A percentile compares a stretch with the other conserved stretches of the same genome.
Evolutionary conservation across 2,888 invertebrate genomes (phyloP).

Genomic region (Clanis bilineata): DNA sequence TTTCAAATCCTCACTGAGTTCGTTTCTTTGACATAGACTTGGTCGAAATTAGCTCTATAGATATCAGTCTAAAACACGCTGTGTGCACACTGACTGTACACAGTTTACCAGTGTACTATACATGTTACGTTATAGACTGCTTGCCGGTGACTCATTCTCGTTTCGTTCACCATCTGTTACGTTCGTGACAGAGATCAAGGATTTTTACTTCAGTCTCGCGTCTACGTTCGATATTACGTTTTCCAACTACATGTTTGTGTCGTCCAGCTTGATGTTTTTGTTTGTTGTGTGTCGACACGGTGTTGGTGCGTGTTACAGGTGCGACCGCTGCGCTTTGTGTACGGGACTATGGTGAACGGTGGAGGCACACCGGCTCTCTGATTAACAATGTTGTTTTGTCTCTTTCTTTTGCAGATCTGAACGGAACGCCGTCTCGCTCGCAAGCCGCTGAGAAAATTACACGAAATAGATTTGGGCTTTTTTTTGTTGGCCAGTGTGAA

Average conservation of each 20-base stretch:
- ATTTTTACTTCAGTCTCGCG: slow-evolving; percentile 20
- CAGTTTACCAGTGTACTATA: slow-evolving; percentile 25
- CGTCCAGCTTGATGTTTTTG: slow-evolving; percentile 32
- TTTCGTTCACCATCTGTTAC: slow-evolving; percentile 61
- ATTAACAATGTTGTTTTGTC: slow-evolving; percentile 68
- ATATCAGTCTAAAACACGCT: neutral
- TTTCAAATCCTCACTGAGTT: too few relatives aligned
- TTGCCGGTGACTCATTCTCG: slow-evolving; percentile 40
- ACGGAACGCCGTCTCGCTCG: slow-evolving; percentile 49
- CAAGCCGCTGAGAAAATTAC: slow-evolving; percentile 23
- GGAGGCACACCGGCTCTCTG: slow-evolving; percentile 43
- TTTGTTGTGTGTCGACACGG: slow-evolving; percentile 54
- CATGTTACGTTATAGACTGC: slow-evolving; percentile 34
- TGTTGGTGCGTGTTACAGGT: slow-evolving; percentile 45
- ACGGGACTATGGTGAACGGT: slow-evolving; percentile 63
- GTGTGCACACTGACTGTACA: neutral
- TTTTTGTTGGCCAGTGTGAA: slow-evolving; percentile 29
- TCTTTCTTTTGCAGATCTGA: slow-evolving; percentile 76
- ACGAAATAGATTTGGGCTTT: neutral
- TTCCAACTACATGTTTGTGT: slow-evolving; percentile 22
- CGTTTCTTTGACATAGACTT: too few relatives aligned
- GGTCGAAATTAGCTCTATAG: too few relatives aligned
- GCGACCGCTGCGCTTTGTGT: slow-evolving; percentile 56
- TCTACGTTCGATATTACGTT: neutral
- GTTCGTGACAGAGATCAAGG: slow-evolving; percentile 43